Evolutionary conservation across 2,797 vertebrate genomes (phyloP), one percentile per base, ranked within the genome.

Genomic region (Eupleurogrammus muticus): DNA sequence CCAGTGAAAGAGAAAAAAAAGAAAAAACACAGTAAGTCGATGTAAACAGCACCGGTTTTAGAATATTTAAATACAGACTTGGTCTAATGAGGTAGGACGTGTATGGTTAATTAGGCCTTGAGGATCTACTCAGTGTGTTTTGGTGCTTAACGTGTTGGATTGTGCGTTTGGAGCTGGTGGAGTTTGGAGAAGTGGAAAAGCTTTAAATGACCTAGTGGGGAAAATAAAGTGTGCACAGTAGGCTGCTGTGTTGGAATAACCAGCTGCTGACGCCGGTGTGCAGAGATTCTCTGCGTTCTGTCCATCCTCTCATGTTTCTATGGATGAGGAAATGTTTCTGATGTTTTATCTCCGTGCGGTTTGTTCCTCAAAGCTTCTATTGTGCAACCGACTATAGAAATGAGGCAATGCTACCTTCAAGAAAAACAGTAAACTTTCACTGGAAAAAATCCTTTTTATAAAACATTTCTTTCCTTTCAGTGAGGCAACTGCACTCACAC

Each of bases 151-250:
- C 50, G 24, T 67, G 56, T 6, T 59, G 47, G 35, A 73, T 55
- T 73, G 12, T 68, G 58, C 67, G 24, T 66, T 17, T n/a, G 32
- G 42, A 53, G 32, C 68, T 53, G 48, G 35, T 61, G 50, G 58
- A n/a, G 58, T 68, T 54, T 20, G 48, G 61, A 79, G 50, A 48
- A 5, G 48, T 61, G 36, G 61, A 36, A 13, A 77, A 75, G 67
- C 53, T 75, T 57, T 77, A 52, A 73, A 77, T 57, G 56, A 57
- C n/a, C 47, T 0, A 68, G 57, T 70, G 46, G 75, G 72, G 62
- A 84, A 81, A 86, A 86, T 49, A 81, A 86, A 79, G 66, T 51
- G 66, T 83, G 80, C 78, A 70, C 66, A 70, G 59, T 80, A 81
- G 89, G 81, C 83, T 80, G 70, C 72, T 75, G 80, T 80, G 70